phyloP scores from a whole-genome alignment of 2,797 vertebrate species.

The Hylomyscus alleni region DNA sequence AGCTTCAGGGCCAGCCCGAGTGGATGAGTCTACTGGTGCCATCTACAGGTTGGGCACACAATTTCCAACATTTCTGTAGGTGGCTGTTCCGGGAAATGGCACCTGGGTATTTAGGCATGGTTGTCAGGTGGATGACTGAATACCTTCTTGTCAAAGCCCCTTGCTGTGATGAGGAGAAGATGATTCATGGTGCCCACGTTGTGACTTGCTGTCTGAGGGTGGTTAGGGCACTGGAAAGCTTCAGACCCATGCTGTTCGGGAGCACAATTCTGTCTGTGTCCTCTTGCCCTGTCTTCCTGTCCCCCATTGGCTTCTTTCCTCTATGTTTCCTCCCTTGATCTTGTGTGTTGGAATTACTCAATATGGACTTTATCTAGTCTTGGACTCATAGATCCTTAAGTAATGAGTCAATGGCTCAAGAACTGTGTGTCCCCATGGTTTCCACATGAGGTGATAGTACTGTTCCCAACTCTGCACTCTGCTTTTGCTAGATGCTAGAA shows the following conservation, averaged over 20 bases:
- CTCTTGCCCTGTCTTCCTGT: not conserved
- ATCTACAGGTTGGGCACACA: not conserved
- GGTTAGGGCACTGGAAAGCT: too few species aligned
- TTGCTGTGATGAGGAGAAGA: not conserved
- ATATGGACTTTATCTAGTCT: not conserved
- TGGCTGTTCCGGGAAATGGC: not conserved
- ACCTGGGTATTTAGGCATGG: not conserved
- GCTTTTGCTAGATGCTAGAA: not conserved
- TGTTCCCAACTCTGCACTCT: not conserved
- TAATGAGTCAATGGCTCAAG: not conserved
- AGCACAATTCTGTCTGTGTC: not conserved
- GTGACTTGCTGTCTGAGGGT: not conserved
- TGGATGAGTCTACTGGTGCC: too few species aligned
- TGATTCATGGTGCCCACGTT: accelerated
- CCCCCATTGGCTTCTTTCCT: not conserved
- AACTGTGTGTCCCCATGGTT: not conserved
- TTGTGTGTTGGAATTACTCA: not conserved
- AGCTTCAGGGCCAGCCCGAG: accelerated
- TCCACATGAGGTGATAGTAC: not conserved
- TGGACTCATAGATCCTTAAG: not conserved
- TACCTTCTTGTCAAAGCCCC: not conserved
- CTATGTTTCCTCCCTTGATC: not conserved
- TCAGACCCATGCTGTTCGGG: not conserved
- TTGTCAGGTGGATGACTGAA: not conserved
- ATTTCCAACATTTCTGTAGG: too few species aligned